Percentiles rank a stretch among this genome's conserved stretches.
phyloP scores from a whole-genome alignment of 2,888 invertebrate species.

The Erebia ligea region DNA sequence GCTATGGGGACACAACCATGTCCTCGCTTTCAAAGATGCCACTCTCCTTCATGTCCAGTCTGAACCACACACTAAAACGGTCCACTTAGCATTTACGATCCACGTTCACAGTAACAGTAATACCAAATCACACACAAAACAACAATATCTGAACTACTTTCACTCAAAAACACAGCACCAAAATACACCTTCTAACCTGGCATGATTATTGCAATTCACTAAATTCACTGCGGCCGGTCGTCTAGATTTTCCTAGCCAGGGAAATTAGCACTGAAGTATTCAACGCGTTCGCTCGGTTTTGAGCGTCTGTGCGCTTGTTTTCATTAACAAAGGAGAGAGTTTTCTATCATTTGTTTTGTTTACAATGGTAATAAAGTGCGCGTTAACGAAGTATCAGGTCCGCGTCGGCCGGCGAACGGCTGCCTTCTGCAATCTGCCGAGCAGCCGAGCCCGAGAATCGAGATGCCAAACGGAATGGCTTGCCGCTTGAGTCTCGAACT shows the following conservation, averaged over 20 bases:
- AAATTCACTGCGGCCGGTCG: slow-evolving; percentile 67
- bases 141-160: slow-evolving; percentile 63
- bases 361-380: slow-evolving; percentile 54
- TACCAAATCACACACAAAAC: slow-evolving; percentile 57
- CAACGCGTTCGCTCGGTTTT: slow-evolving; percentile 2
- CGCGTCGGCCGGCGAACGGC: slow-evolving; percentile 49
- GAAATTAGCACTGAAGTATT: slow-evolving; percentile 17
- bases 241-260: slow-evolving; percentile 53
- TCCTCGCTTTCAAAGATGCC: not conserved
- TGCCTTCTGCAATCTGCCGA: too few relatives aligned
- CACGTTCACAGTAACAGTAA: slow-evolving; percentile 39
- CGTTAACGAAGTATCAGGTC: slow-evolving; percentile 34
- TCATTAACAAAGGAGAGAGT: slow-evolving; percentile 59
- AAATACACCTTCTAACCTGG: slow-evolving; percentile 59
- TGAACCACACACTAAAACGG: slow-evolving; percentile 16
- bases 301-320: slow-evolving; percentile 48
- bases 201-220: slow-evolving; percentile 54
- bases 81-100: slow-evolving; percentile 28
- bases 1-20: slow-evolving; percentile 16
- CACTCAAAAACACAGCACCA: slow-evolving; percentile 62
- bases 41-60: slow-evolving; percentile 8
- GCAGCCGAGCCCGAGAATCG: slow-evolving; percentile 32
- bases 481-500: slow-evolving; percentile 40
- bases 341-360: slow-evolving; percentile 70
- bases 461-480: slow-evolving; percentile 15